phyloP scores from a whole-genome alignment of 2,797 vertebrate genomes.

The Salmo trutta region DNA sequence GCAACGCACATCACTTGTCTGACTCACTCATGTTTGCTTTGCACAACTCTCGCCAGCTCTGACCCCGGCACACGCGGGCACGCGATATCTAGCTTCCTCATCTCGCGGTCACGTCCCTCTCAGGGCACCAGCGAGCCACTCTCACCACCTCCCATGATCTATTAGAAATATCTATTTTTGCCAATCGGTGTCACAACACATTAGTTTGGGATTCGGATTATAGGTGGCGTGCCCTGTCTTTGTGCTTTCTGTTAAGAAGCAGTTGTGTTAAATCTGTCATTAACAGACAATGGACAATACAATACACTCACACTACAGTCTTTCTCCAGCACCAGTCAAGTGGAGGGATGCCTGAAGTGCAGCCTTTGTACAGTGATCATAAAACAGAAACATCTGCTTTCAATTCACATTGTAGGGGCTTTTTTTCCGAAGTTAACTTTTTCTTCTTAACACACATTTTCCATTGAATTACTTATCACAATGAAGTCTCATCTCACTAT shows the following conservation, averaged over 20 bases:
- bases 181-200: slow-evolving; percentile 47
- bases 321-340: slow-evolving; percentile 12
- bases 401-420: slow-evolving; percentile 35
- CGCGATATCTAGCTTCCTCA: slow-evolving; percentile 23
- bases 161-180: slow-evolving; percentile 43
- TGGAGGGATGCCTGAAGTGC: not conserved
- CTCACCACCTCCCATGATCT: slow-evolving; percentile 21
- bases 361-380: slow-evolving; percentile 1
- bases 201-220: slow-evolving; percentile 22
- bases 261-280: slow-evolving; percentile 7
- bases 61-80: slow-evolving; percentile 40
- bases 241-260: slow-evolving; percentile 23
- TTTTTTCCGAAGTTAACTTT: slow-evolving; percentile 7
- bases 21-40: slow-evolving; percentile 7
- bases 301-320: not conserved
- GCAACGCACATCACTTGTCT: not conserved
- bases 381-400: slow-evolving; percentile 42
- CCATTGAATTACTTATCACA: not conserved
- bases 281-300: slow-evolving; percentile 19
- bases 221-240: slow-evolving; percentile 30
- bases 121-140: slow-evolving; percentile 24
- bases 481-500: not conserved
- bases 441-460: not conserved
- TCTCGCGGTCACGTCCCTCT: not conserved
- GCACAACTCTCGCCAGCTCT: slow-evolving; percentile 17